A percentile compares a stretch with the other conserved stretches of the same genome.
Conservation (phyloP, 2,113 vertebrate species). For the Syngnathus typhle region DNA sequence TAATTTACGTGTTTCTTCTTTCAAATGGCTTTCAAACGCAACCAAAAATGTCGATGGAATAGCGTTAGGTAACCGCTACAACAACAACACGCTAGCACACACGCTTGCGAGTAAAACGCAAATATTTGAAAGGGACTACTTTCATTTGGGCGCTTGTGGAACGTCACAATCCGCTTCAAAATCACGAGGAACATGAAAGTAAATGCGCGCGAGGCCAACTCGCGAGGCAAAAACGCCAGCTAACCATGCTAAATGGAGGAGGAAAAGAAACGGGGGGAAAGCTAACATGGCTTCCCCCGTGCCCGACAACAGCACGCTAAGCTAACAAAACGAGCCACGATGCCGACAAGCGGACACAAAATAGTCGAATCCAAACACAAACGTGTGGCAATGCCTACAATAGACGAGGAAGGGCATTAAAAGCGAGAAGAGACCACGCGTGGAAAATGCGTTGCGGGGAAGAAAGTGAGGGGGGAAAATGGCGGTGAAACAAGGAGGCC, state of each 20-base stretch:
- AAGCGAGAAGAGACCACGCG: neutral
- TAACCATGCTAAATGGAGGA: constrained; percentile 2
- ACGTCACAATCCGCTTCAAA: neutral
- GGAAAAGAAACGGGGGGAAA: neutral
- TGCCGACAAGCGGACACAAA: neutral
- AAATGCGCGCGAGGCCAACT: neutral
- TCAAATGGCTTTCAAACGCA: constrained; percentile 2
- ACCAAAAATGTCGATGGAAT: constrained; percentile 51
- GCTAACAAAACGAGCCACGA: neutral
- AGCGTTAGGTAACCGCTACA: constrained; percentile 51
- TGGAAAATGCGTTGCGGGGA: constrained; percentile 25
- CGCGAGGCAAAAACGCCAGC: neutral
- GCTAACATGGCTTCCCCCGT: constrained; percentile 1
- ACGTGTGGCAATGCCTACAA: neutral
- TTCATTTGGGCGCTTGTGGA: neutral
- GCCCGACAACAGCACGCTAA: constrained; percentile 4
- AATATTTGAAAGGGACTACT: constrained; percentile 1
- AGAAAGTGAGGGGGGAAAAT: constrained; percentile 72
- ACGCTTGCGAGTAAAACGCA: constrained; percentile 17
- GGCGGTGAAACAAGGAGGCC: constrained; percentile 76
- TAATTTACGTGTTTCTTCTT: neutral
- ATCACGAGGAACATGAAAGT: no score
- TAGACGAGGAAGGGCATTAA: neutral
- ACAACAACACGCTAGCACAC: constrained; percentile 56
- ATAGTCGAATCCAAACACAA: neutral